phyloP scores from a whole-genome alignment of 1,140 invertebrate species.

The Dolichoris vasculosae region DNA sequence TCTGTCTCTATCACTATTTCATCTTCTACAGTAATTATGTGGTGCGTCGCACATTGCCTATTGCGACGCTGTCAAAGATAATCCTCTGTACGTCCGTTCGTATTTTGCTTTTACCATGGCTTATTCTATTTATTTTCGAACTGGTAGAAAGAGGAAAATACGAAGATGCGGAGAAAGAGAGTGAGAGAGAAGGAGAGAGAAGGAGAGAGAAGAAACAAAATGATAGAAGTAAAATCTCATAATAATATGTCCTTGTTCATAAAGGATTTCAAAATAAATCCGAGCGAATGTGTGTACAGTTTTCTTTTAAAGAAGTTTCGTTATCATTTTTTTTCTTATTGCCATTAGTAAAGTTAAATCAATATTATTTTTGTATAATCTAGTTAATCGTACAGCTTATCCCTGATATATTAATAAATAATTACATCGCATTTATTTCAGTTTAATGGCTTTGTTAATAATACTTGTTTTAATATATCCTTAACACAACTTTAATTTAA shows the following conservation, averaged over 20 bases:
- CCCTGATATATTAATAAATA: background rate
- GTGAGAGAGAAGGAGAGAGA: background rate
- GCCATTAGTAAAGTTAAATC: background rate
- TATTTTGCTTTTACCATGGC: background rate
- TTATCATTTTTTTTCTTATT: background rate
- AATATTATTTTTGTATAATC: background rate
- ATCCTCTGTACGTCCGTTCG: background rate
- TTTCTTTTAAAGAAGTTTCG: background rate
- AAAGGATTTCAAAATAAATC: background rate
- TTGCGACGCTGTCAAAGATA: background rate
- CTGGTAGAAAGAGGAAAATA: background rate
- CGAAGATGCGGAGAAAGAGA: background rate
- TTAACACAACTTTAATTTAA: background rate
- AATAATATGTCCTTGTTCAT: conserved; percentile 3
- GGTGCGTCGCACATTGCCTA: background rate
- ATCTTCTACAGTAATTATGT: background rate
- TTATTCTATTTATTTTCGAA: background rate
- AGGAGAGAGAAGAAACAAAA: too few relatives aligned
- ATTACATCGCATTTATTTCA: background rate
- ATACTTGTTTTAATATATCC: background rate
- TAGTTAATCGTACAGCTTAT: background rate
- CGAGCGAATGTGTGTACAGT: background rate
- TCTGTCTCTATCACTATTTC: background rate
- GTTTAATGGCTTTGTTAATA: background rate
- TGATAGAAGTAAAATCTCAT: conserved; percentile 5